A percentile compares a stretch with the other conserved stretches of the same genome.
These are phyloP conservation scores for Sebastes hubbsi DNA, from an alignment of 2,797 vertebrate genomes.

Conservation along the genomic window DNA sequence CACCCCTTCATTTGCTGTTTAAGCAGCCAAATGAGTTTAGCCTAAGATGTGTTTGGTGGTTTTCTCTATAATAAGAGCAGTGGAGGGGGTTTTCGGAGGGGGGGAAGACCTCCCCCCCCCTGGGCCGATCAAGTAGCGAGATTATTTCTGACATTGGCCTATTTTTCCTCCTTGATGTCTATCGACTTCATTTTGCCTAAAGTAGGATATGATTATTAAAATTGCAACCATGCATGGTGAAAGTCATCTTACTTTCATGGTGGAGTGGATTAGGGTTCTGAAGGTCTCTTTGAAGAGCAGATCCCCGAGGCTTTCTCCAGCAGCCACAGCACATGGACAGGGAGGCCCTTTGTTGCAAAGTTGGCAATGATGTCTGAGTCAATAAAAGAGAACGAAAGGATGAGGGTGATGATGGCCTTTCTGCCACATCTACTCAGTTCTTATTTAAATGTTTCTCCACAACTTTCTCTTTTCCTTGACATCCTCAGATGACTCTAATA, in stretches of 20 bases:
- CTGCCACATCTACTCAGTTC: slow-evolving; percentile 17
- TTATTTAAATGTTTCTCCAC: not conserved
- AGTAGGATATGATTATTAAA: slow-evolving; percentile 80
- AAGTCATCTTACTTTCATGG: slow-evolving; percentile 71
- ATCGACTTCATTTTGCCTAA: slow-evolving; percentile 72
- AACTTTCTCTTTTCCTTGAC: not conserved
- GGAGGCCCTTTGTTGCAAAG: slow-evolving; percentile 64
- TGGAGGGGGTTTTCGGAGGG: not conserved
- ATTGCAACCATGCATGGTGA: slow-evolving; percentile 80
- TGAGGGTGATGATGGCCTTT: slow-evolving; percentile 30
- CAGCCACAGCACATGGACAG: slow-evolving; percentile 46
- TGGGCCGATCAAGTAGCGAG: slow-evolving; percentile 49
- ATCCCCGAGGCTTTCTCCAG: slow-evolving; percentile 55
- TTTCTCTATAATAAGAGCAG: slow-evolving; percentile 44
- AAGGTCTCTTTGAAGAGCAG: slow-evolving; percentile 70
- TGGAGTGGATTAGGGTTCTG: slow-evolving; percentile 56
- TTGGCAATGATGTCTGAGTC: slow-evolving; percentile 42
- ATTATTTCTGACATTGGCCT: slow-evolving; percentile 73
- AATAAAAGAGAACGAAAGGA: slow-evolving; percentile 47
- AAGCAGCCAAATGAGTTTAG: slow-evolving; percentile 49
- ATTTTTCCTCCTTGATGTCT: slow-evolving; percentile 74
- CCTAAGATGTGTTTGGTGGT: slow-evolving; percentile 45
- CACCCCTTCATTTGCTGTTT: slow-evolving; percentile 28
- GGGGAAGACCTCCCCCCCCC: slow-evolving; percentile 57
- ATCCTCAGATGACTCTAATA: slow-evolving; percentile 24